phyloP scores from a whole-genome alignment of 37 sponge, comb jelly and placozoan genomes.

The Beroe forskalii region DNA sequence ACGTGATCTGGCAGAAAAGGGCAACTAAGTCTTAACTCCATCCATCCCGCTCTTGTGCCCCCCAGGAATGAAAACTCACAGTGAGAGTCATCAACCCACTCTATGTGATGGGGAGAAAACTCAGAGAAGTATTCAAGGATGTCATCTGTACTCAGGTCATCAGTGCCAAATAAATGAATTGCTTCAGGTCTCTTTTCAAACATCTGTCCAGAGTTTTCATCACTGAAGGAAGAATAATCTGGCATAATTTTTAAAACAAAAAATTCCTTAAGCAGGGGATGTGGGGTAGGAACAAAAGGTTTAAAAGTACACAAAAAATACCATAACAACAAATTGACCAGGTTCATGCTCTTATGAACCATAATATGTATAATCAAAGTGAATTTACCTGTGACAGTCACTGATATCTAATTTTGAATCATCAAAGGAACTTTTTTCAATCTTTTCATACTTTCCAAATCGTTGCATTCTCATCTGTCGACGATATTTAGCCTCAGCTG shows the following conservation, averaged over 20 bases:
- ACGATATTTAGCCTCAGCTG: constrained; percentile 46
- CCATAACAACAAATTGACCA: not conserved
- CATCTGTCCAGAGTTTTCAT: constrained; percentile 7
- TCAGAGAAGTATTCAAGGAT: constrained; percentile 69
- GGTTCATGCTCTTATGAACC: too few relatives aligned
- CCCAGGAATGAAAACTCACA: constrained; percentile 78
- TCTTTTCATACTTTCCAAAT: constrained; percentile 46
- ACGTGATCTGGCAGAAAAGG: too few relatives aligned
- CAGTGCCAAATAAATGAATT: constrained; percentile 72
- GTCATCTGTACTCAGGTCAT: constrained; percentile 77
- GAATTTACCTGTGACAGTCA: not conserved
- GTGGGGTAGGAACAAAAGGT: not conserved
- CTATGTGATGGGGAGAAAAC: constrained; percentile 71
- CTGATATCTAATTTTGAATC: constrained; percentile 11
- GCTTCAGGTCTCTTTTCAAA: constrained; percentile 70
- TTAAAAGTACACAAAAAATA: not conserved
- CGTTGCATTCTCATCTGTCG: constrained; percentile 58
- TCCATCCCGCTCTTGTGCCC: too few relatives aligned
- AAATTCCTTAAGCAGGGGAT: not conserved
- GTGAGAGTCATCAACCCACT: constrained; percentile 79
- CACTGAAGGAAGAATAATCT: not conserved
- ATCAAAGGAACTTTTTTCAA: constrained; percentile 53
- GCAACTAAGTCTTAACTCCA: too few relatives aligned
- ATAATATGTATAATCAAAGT: too few relatives aligned
- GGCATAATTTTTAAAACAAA: not conserved